A percentile compares a stretch with the other conserved stretches of the same genome.
Conservation (phyloP, 2,113 vertebrate genomes). For the Dicaeum eximium region DNA sequence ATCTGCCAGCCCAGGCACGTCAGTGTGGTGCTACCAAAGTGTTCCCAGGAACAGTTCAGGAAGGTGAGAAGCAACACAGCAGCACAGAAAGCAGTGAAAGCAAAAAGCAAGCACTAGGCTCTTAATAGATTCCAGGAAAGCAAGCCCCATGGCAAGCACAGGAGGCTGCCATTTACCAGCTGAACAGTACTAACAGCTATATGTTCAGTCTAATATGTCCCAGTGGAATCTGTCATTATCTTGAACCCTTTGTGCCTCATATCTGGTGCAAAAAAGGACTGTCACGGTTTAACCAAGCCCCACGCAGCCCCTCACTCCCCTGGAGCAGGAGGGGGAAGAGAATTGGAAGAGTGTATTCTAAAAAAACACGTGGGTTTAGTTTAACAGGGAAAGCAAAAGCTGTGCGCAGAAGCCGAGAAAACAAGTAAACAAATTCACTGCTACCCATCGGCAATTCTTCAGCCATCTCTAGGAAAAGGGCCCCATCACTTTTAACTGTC, state of each 20-base stretch:
- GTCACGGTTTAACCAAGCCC: neutral
- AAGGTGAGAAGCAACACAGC: neutral
- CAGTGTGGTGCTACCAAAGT: neutral
- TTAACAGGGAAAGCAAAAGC: neutral
- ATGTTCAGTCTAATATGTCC: neutral
- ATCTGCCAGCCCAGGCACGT: neutral
- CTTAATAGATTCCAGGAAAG: neutral
- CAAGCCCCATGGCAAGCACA: neutral
- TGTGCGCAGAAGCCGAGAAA: neutral
- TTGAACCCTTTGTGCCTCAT: neutral
- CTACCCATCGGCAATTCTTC: neutral
- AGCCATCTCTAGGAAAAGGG: neutral
- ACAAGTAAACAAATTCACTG: neutral
- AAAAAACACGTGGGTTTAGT: neutral
- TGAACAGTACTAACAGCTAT: neutral
- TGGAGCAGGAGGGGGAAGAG: neutral
- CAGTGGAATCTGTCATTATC: neutral
- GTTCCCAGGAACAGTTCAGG: neutral
- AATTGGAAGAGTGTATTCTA: rapidly evolving
- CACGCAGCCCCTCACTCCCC: rapidly evolving
- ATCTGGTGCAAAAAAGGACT: neutral
- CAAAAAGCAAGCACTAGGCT: neutral
- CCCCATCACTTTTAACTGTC: neutral
- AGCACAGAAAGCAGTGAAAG: neutral
- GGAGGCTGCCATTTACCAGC: neutral